These are phyloP conservation scores for Diachrysia chrysitis DNA, from an alignment of 2,888 invertebrate genomes.

Conservation along the genomic window DNA sequence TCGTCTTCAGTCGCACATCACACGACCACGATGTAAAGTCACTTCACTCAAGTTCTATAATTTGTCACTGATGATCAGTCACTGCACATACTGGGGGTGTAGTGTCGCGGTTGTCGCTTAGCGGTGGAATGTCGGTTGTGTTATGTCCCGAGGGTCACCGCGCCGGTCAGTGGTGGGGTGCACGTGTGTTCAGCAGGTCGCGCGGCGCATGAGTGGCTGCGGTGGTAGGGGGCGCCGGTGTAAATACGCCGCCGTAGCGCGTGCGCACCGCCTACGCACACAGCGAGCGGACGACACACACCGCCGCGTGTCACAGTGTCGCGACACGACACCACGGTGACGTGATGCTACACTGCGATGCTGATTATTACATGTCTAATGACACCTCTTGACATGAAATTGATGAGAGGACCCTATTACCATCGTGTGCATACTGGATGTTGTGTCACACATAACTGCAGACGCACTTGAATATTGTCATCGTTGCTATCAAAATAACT, in stretches of 20 bases:
- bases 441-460: slow-evolving; percentile 55
- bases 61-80: slow-evolving; percentile 78
- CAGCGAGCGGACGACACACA: slow-evolving; percentile 64
- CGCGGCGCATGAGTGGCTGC: slow-evolving; percentile 87
- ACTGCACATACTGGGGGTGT: slow-evolving; percentile 82
- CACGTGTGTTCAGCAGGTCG: slow-evolving; percentile 86
- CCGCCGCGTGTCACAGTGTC: slow-evolving; percentile 54
- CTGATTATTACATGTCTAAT: slow-evolving; percentile 64
- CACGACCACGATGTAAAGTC: slow-evolving; percentile 77
- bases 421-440: slow-evolving; percentile 63
- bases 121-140: slow-evolving; percentile 68
- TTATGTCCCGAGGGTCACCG: slow-evolving; percentile 73
- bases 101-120: slow-evolving; percentile 70
- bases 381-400: slow-evolving; percentile 66
- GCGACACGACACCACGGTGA: slow-evolving; percentile 56
- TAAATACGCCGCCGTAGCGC: slow-evolving; percentile 86
- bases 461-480: slow-evolving; percentile 52
- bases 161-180: slow-evolving; percentile 78
- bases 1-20: slow-evolving; percentile 82
- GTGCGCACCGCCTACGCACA: slow-evolving; percentile 82
- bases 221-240: slow-evolving; percentile 88
- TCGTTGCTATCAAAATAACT: slow-evolving; percentile 10
- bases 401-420: slow-evolving; percentile 71
- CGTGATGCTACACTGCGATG: slow-evolving; percentile 58
- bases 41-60: slow-evolving; percentile 76